Evolutionary conservation across 1,140 invertebrate species (phyloP).

Genomic region (Carcinoscorpius rotundicauda): DNA sequence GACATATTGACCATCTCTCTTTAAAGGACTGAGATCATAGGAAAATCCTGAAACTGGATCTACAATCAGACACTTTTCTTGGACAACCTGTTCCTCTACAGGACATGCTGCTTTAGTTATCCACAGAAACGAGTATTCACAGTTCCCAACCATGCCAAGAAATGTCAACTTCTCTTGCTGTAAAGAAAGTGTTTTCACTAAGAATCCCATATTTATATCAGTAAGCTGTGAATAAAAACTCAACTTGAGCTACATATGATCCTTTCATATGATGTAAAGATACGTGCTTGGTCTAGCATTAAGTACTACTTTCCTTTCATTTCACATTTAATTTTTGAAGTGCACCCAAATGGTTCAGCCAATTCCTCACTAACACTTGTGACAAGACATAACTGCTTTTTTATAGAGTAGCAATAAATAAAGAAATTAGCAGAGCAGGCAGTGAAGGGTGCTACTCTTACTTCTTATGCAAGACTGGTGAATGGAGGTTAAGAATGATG

Average conservation of each 20-base stretch:
- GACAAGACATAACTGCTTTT: too few species aligned
- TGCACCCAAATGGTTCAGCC: too few species aligned
- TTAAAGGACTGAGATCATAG: conserved; percentile 1
- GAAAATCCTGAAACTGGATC: conserved; percentile 27
- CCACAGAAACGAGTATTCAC: conserved; percentile 30
- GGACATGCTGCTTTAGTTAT: conserved; percentile 30
- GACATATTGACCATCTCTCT: neutral
- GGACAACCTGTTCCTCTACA: conserved; percentile 7
- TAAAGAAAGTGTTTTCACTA: neutral
- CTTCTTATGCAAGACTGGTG: too few species aligned
- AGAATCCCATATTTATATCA: neutral
- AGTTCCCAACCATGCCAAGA: conserved; percentile 24
- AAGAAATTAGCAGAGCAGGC: too few species aligned
- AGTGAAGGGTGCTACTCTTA: too few species aligned
- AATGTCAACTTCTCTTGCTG: conserved; percentile 3
- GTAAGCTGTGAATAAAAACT: neutral
- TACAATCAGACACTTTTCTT: conserved; percentile 25
- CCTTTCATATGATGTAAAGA: neutral
- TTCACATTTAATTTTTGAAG: neutral
- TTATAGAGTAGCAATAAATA: too few species aligned
- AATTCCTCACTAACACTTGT: too few species aligned
- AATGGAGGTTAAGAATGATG: too few species aligned
- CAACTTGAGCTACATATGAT: neutral
- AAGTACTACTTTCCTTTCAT: neutral
- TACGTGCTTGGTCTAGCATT: neutral